Conservation (phyloP, 1,140 invertebrate genomes). For the Littorina saxatilis region DNA sequence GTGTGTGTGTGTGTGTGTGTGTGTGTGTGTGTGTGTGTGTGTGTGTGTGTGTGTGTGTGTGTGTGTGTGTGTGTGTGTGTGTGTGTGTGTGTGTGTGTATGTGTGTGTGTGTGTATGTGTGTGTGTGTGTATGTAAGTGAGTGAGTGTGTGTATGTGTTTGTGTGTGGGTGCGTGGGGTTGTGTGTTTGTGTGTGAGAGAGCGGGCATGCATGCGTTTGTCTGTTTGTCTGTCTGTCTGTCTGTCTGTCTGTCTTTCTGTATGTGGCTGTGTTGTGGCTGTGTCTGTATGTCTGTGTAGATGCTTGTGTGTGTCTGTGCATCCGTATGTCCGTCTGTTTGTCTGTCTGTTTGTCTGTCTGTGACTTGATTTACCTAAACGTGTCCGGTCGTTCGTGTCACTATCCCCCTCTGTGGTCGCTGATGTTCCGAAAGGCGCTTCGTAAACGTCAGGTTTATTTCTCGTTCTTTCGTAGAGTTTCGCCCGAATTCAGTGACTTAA, state of each 20-base stretch:
- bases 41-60: conserved; percentile 15
- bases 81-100: conserved; percentile 5
- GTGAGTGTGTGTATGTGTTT: background rate
- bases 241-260: conserved; percentile 8
- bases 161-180: background rate
- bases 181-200: background rate
- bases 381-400: too few species aligned
- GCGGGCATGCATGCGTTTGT: background rate
- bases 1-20: conserved; percentile 7
- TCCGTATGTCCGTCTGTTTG: too few species aligned
- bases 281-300: conserved; percentile 4
- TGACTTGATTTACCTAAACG: too few species aligned
- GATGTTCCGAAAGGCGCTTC: too few species aligned
- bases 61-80: conserved; percentile 15
- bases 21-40: conserved; percentile 15
- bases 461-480: too few species aligned
- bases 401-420: too few species aligned
- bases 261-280: conserved; percentile 1
- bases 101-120: background rate
- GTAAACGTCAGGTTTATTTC: too few species aligned
- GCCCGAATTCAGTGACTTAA: too few species aligned
- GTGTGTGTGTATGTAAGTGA: background rate
- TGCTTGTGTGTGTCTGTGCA: too few species aligned
- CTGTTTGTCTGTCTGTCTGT: conserved; percentile 16
- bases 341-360: too few species aligned